A percentile compares a stretch with the other conserved stretches of the same genome.
Evolutionary conservation across 2,797 vertebrate species (phyloP).

Genomic region (Enteromius thamalakanensis): DNA sequence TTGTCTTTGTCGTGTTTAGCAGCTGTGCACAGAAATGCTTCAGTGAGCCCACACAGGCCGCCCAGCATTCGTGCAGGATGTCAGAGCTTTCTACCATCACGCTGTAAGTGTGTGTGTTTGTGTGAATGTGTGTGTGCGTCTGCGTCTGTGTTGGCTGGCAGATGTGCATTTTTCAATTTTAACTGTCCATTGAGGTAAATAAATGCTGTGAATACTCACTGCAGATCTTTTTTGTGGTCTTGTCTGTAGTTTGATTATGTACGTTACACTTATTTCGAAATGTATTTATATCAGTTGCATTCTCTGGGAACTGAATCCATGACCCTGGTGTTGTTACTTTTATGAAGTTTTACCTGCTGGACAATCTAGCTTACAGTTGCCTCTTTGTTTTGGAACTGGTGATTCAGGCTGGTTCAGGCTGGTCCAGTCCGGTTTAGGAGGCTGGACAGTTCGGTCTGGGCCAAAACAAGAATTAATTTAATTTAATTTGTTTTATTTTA

Average conservation of each 20-base stretch:
- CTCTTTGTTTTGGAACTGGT: background rate
- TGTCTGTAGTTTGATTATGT: constrained; percentile 10
- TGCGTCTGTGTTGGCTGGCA: constrained; percentile 32
- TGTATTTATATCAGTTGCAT: background rate
- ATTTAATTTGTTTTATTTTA: background rate
- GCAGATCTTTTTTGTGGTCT: background rate
- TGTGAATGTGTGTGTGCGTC: constrained; percentile 40
- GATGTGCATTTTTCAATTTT: constrained; percentile 18
- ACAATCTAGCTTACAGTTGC: background rate
- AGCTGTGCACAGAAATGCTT: constrained; percentile 99
- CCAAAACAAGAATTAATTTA: background rate
- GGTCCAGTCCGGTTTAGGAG: background rate
- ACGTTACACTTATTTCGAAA: background rate
- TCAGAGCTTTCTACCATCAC: constrained; percentile 99
- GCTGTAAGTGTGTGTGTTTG: constrained; percentile 90
- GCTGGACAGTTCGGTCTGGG: background rate
- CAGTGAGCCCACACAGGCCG: constrained; percentile 98
- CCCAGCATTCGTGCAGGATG: constrained; percentile 99
- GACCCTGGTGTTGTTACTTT: background rate
- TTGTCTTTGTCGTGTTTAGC: constrained; percentile 96
- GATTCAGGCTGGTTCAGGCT: background rate
- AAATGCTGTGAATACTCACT: background rate
- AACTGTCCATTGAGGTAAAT: background rate
- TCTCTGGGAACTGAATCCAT: background rate
- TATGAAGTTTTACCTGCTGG: background rate